Conservation (phyloP, 1,140 invertebrate genomes). For the Tetramorium alpestre region DNA sequence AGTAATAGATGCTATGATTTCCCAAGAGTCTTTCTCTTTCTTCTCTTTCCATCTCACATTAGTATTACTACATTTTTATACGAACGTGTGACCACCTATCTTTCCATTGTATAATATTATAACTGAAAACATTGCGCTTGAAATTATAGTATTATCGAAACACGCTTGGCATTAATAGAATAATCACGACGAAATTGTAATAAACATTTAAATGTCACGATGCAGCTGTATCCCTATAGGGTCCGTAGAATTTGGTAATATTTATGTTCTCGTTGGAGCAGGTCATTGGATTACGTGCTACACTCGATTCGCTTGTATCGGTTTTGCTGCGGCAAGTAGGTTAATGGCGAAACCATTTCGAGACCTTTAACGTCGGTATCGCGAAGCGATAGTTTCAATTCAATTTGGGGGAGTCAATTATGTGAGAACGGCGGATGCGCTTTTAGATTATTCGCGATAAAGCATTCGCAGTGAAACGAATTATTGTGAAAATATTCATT, state of each 20-base stretch:
- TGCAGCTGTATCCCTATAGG: neutral
- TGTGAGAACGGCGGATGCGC: conserved; percentile 15
- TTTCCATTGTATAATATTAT: conserved; percentile 43
- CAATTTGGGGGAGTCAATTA: conserved; percentile 35
- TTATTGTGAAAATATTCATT: conserved; percentile 51
- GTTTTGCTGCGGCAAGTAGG: conserved; percentile 51
- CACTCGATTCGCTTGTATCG: conserved; percentile 54
- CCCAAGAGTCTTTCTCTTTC: conserved; percentile 57
- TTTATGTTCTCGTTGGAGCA: conserved; percentile 33
- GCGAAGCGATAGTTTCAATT: conserved; percentile 46
- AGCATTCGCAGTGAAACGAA: conserved; percentile 22
- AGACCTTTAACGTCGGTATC: conserved; percentile 51
- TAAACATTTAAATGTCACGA: conserved; percentile 18
- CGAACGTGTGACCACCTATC: conserved; percentile 50
- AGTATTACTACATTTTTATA: conserved; percentile 69
- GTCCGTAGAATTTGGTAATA: neutral
- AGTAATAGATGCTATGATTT: conserved; percentile 74
- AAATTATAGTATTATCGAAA: conserved; percentile 3
- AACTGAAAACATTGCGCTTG: conserved; percentile 33
- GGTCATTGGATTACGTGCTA: conserved; percentile 49
- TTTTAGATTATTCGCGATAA: conserved; percentile 29
- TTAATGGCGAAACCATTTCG: conserved; percentile 58
- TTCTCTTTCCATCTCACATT: neutral
- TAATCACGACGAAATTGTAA: neutral
- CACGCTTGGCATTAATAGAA: conserved; percentile 6